Evolutionary conservation across 2,113 vertebrate genomes (phyloP).

Genomic region (Coptodon bakossiorum): DNA sequence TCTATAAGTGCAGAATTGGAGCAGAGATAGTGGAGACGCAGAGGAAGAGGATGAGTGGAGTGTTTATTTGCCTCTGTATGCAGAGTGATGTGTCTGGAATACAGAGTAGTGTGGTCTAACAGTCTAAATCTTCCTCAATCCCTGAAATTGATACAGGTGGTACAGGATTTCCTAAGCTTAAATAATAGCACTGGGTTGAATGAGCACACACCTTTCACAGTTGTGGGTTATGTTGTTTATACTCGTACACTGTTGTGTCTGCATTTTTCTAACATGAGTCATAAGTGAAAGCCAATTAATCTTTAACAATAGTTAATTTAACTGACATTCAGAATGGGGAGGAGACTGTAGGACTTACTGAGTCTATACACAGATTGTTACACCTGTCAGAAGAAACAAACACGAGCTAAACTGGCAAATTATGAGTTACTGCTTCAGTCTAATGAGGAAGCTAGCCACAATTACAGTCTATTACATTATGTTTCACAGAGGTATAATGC

Average conservation of each 20-base stretch:
- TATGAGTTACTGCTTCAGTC: background rate
- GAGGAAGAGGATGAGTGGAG: background rate
- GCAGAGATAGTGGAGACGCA: background rate
- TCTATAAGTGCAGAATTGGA: background rate
- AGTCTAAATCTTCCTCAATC: slow-evolving; percentile 37
- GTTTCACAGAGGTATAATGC: background rate
- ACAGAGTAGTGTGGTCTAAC: slow-evolving; percentile 15
- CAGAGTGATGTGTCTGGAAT: slow-evolving; percentile 52
- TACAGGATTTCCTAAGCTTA: background rate
- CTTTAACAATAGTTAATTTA: background rate
- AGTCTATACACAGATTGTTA: background rate
- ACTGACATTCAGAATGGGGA: background rate
- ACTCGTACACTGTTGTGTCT: background rate
- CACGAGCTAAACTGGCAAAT: background rate
- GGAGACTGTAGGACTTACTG: background rate
- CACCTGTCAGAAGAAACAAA: background rate
- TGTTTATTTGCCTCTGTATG: slow-evolving; percentile 23
- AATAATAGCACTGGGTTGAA: background rate
- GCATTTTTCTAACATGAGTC: background rate
- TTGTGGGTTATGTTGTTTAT: background rate
- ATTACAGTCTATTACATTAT: background rate
- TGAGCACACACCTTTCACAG: background rate
- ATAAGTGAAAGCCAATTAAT: background rate
- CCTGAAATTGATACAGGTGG: background rate
- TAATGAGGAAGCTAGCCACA: background rate